Percentiles rank a stretch among this genome's conserved stretches.
phyloP scores from a whole-genome alignment of 35 echinoderm and acorn worm genomes.

The Apostichopus japonicus region DNA sequence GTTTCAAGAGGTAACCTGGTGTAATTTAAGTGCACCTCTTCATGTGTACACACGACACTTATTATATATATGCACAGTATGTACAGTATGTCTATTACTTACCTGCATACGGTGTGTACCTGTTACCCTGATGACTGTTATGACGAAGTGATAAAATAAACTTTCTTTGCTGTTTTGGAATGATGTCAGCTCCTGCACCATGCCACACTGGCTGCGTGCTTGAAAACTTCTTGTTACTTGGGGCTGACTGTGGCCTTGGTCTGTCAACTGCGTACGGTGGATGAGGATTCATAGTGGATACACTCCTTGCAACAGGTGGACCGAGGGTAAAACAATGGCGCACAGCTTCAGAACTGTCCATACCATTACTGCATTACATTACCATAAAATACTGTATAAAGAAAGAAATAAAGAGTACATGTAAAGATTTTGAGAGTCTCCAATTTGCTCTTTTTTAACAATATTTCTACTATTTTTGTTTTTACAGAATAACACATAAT shows the following conservation, averaged over 20 bases:
- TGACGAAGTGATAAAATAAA: conserved; percentile 62
- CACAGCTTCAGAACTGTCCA: conserved; percentile 83
- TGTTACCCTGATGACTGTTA: conserved; percentile 55
- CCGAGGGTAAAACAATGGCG: conserved; percentile 58
- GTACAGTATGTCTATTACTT: background rate
- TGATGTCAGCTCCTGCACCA: conserved; percentile 61
- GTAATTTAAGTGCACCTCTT: too few relatives aligned
- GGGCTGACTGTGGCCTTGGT: conserved; percentile 87
- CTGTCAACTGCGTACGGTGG: conserved; percentile 91
- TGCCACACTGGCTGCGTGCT: conserved; percentile 62
- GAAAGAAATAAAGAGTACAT: too few relatives aligned
- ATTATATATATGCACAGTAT: too few relatives aligned
- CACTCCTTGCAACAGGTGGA: conserved; percentile 51
- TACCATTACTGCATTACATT: background rate
- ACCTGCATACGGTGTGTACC: conserved; percentile 79
- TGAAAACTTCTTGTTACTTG: conserved; percentile 41
- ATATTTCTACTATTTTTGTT: too few relatives aligned
- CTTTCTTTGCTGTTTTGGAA: conserved; percentile 63
- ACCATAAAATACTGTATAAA: background rate
- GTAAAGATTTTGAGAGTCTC: too few relatives aligned
- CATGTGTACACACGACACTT: too few relatives aligned
- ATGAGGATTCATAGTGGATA: conserved; percentile 74
- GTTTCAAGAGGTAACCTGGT: too few relatives aligned
- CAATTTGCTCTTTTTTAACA: too few relatives aligned
- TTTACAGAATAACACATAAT: too few relatives aligned